A percentile compares a stretch with the other conserved stretches of the same genome.
Evolutionary conservation across 35 echinoderm and acorn worm genomes (phyloP).

Genomic region (Ophiothrix spiculata): DNA sequence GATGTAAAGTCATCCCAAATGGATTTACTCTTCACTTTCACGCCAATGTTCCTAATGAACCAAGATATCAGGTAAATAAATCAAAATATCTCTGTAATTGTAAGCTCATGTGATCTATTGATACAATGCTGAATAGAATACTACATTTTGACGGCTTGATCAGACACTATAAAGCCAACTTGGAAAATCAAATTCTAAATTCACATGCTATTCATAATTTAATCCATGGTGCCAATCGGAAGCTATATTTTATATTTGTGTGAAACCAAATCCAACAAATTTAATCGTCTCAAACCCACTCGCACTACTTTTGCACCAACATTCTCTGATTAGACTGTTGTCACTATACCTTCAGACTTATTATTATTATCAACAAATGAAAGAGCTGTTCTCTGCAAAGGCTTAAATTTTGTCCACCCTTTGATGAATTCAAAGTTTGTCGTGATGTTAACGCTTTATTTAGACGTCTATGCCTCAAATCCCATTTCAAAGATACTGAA

Average conservation of each 20-base stretch:
- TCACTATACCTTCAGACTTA: slow-evolving; percentile 14
- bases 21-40: background rate
- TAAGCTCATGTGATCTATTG: background rate
- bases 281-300: background rate
- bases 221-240: background rate
- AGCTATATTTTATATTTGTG: background rate
- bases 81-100: background rate
- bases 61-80: background rate
- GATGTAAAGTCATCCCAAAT: slow-evolving; percentile 5
- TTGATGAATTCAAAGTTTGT: background rate
- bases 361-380: background rate
- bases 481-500: background rate
- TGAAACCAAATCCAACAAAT: background rate
- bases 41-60: background rate
- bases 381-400: slow-evolving; percentile 18
- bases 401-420: slow-evolving; percentile 17
- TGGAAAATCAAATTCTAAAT: background rate
- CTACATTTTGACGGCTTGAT: background rate
- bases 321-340: background rate
- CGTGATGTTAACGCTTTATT: background rate
- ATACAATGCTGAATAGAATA: background rate
- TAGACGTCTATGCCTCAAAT: background rate
- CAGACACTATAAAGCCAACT: background rate
- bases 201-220: background rate
- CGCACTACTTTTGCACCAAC: background rate